Conservation (phyloP, 2,797 vertebrate genomes). For the Microctenopoma lineatum region DNA sequence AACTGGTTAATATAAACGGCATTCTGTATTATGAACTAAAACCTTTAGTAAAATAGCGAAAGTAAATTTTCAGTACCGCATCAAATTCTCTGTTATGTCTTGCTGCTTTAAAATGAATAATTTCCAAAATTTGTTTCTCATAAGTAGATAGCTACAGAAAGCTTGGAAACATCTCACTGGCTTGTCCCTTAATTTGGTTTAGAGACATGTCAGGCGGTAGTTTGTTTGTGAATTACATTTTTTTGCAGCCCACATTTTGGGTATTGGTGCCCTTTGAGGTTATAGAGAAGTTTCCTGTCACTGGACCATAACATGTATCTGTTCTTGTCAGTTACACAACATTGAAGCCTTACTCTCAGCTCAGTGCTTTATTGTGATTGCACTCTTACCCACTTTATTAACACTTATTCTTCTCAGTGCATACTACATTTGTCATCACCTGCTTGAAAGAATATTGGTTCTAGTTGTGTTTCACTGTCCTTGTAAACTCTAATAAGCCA, state of each 20-base stretch:
- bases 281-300: constrained; percentile 30
- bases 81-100: not conserved
- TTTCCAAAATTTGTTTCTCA: not conserved
- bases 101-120: constrained; percentile 22
- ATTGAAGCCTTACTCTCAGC: not conserved
- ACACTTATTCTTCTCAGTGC: not conserved
- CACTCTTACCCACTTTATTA: constrained; percentile 12
- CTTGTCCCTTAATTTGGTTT: not conserved
- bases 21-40: not conserved
- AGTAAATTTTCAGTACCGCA: accelerated
- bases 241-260: not conserved
- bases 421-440: not conserved
- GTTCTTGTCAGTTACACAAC: not conserved
- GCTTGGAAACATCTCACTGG: not conserved
- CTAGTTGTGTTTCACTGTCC: not conserved
- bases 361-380: not conserved
- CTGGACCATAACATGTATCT: not conserved
- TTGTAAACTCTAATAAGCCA: not conserved
- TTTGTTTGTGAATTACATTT: not conserved
- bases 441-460: not conserved
- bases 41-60: not conserved
- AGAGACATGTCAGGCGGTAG: not conserved
- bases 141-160: not conserved
- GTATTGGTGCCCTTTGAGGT: constrained; percentile 18
- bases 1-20: too few species aligned